phyloP scores from a whole-genome alignment of 2,113 vertebrate species.

The Elephantulus edwardii region DNA sequence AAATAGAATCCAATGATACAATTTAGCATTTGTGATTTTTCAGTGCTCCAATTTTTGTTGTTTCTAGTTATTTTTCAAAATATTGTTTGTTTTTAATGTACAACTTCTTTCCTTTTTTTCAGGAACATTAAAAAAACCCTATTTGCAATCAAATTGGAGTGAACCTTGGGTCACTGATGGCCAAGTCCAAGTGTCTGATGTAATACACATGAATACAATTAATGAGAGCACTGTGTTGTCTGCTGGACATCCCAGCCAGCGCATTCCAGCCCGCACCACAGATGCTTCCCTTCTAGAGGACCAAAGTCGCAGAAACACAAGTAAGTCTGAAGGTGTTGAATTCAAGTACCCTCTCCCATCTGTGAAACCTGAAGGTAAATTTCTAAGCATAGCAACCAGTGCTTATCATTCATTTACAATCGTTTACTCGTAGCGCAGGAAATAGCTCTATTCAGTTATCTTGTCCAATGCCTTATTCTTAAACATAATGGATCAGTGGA shows the following conservation, averaged over 20 bases:
- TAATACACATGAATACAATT: constrained; percentile 59
- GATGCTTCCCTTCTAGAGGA: constrained; percentile 58
- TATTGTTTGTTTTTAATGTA: not conserved
- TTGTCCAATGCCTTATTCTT: not conserved
- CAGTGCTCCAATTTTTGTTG: not conserved
- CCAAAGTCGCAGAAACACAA: constrained; percentile 73
- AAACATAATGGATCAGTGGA: constrained; percentile 37
- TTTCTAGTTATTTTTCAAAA: not conserved
- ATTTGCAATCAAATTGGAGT: constrained; percentile 84
- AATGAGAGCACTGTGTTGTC: constrained; percentile 59
- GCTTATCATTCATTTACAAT: not conserved
- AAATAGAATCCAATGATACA: no score
- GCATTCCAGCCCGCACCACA: constrained; percentile 63
- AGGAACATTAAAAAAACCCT: constrained; percentile 87
- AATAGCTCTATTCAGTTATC: constrained; percentile 19
- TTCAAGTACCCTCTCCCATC: constrained; percentile 42
- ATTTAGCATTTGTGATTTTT: not conserved
- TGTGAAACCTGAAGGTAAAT: constrained; percentile 28
- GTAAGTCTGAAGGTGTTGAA: constrained; percentile 59
- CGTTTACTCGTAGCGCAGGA: constrained; percentile 17
- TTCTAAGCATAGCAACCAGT: constrained; percentile 39
- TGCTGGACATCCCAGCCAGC: not conserved
- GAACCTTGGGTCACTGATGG: constrained; percentile 77
- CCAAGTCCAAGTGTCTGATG: constrained; percentile 64
- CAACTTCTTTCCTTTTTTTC: constrained; percentile 43